phyloP scores from a whole-genome alignment of 2,113 vertebrate species.

The Chionis minor region DNA sequence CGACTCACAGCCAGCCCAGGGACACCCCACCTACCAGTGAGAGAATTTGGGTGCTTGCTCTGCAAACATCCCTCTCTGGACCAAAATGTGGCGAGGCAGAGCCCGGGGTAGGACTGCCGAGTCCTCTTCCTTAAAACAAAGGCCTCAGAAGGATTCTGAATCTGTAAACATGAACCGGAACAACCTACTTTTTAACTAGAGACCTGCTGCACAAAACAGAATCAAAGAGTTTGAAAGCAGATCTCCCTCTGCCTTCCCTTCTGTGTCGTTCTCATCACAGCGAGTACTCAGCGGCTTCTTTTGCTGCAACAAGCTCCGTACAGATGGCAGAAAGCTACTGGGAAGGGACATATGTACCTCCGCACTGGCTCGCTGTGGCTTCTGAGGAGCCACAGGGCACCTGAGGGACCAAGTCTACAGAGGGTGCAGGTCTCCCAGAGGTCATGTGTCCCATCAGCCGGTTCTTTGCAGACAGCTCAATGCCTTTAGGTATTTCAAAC shows the following conservation, averaged over 20 bases:
- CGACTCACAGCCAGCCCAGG: not conserved
- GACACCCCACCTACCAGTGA: not conserved
- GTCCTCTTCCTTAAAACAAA: not conserved
- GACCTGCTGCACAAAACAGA: not conserved
- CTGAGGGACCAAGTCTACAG: not conserved
- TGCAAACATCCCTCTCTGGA: not conserved
- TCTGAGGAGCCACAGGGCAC: not conserved
- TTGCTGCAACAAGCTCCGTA: not conserved
- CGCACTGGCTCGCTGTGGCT: not conserved
- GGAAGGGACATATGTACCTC: not conserved
- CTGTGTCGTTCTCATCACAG: not conserved
- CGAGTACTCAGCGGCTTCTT: fast-evolving
- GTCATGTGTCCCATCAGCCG: no score
- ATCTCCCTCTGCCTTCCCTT: not conserved
- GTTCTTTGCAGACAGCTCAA: not conserved
- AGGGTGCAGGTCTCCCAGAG: not conserved
- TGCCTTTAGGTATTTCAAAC: not conserved
- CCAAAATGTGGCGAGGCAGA: not conserved
- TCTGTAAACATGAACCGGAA: not conserved
- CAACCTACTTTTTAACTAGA: not conserved
- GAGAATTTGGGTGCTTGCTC: not conserved
- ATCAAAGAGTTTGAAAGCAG: not conserved
- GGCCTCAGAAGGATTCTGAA: not conserved
- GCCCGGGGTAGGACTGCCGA: not conserved
- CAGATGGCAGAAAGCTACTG: not conserved